Percentiles rank a stretch among this genome's conserved stretches.
These are phyloP conservation scores for Actinostola sp. DNA, from an alignment of 92 coral and sea anemone genomes.

Conservation along the genomic window DNA sequence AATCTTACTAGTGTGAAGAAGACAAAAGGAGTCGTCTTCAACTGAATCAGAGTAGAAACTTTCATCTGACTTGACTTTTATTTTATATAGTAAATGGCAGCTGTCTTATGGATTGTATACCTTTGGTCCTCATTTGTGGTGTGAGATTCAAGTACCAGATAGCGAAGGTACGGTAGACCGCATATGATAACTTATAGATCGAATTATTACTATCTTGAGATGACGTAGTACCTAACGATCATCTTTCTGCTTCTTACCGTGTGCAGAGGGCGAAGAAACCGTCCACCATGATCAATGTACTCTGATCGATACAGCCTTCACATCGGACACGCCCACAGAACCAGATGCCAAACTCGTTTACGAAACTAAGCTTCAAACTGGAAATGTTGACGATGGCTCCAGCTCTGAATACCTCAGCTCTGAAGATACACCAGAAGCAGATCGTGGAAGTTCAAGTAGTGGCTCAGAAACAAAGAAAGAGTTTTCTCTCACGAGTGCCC, in stretches of 20 bases:
- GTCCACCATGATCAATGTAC: constrained; percentile 31
- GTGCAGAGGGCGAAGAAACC: neutral
- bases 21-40: no score
- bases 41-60: no score
- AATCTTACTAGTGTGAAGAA: no score
- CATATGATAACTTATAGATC: no score
- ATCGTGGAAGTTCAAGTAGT: neutral
- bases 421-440: constrained; percentile 63
- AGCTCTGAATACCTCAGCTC: constrained; percentile 78
- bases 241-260: neutral
- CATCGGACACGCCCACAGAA: constrained; percentile 10
- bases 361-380: constrained; percentile 36
- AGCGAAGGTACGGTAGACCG: constrained; percentile 14
- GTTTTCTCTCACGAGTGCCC: neutral
- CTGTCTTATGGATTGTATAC: constrained; percentile 54
- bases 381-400: constrained; percentile 45
- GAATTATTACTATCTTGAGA: neutral
- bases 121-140: constrained; percentile 89
- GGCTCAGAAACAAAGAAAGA: neutral
- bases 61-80: no score
- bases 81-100: constrained; percentile 74
- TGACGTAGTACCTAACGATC: neutral
- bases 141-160: constrained; percentile 51
- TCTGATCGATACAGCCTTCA: constrained; percentile 47
- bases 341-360: constrained; percentile 57